phyloP scores from a whole-genome alignment of 2,888 invertebrate species.

The Drosophila helvetica region DNA sequence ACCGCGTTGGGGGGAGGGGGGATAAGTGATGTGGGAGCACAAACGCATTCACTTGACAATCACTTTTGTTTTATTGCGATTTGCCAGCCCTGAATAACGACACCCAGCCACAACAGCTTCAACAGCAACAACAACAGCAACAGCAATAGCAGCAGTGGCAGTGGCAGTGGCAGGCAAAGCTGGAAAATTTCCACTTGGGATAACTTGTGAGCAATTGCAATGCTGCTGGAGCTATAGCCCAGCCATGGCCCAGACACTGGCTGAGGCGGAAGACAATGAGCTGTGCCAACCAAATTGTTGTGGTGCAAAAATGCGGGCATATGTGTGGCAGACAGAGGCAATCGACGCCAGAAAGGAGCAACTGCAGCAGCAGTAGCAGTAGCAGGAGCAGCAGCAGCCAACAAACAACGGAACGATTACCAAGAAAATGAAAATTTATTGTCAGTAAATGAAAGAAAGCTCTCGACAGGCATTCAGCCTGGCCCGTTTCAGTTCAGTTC shows the following conservation, averaged over 20 bases:
- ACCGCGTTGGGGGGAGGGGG: neutral
- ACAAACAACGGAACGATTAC: constrained; percentile 65
- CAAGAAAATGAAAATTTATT: constrained; percentile 81
- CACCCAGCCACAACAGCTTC: constrained; percentile 44
- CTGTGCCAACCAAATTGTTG: constrained; percentile 74
- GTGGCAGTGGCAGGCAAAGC: constrained; percentile 29
- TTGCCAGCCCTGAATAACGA: constrained; percentile 57
- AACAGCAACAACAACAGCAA: constrained; percentile 41
- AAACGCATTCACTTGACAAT: constrained; percentile 77
- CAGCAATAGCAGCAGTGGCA: neutral
- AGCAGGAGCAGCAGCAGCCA: constrained; percentile 37
- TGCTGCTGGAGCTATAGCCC: constrained; percentile 27
- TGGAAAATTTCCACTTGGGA: constrained; percentile 82
- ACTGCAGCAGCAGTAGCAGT: constrained; percentile 46
- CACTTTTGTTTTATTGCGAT: constrained; percentile 77
- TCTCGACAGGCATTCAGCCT: constrained; percentile 34
- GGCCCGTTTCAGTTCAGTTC: constrained; percentile 20
- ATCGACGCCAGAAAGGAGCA: constrained; percentile 76
- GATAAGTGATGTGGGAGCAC: constrained; percentile 49
- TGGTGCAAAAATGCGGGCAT: constrained; percentile 79
- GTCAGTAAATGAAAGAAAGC: constrained; percentile 79
- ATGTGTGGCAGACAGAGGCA: constrained; percentile 72
- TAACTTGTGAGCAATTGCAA: constrained; percentile 81
- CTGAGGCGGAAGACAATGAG: constrained; percentile 67
- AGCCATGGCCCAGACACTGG: constrained; percentile 18